A percentile compares a stretch with the other conserved stretches of the same genome.
Conservation (phyloP, 2,888 invertebrate genomes). For the Tortricodes alternella region DNA sequence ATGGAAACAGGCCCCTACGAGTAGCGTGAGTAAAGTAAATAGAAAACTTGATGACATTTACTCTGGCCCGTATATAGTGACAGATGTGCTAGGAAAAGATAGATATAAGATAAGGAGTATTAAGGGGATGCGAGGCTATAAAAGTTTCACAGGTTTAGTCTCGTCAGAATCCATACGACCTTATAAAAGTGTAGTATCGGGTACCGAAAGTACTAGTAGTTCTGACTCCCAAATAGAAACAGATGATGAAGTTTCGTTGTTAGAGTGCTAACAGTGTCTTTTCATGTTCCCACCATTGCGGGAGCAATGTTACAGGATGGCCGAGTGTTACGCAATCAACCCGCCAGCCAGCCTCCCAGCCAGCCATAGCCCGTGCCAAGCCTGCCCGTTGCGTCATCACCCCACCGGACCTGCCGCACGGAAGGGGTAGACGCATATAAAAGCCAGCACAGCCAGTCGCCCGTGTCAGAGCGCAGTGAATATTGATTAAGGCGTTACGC, state of each 20-base stretch:
- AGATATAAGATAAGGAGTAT: conserved; percentile 32
- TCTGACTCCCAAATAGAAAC: conserved; percentile 5
- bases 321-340: background rate
- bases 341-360: no score
- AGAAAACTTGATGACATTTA: conserved; percentile 28
- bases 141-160: conserved; percentile 32
- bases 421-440: no score
- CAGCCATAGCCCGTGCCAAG: no score
- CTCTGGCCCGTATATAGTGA: conserved; percentile 30
- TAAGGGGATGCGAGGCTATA: conserved; percentile 32
- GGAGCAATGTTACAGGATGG: conserved; percentile 12
- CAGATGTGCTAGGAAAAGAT: conserved; percentile 28
- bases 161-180: conserved; percentile 28
- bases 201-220: conserved; percentile 3
- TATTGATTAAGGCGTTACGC: no score
- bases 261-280: background rate
- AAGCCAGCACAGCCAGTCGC: no score
- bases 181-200: conserved; percentile 23
- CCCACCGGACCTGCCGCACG: no score
- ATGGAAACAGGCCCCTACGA: background rate
- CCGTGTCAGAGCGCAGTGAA: no score
- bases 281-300: background rate
- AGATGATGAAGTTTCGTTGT: background rate
- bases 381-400: no score
- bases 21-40: conserved; percentile 24